Evolutionary conservation across 2,888 invertebrate genomes (phyloP).

Genomic region (Zaprionus lineosus): DNA sequence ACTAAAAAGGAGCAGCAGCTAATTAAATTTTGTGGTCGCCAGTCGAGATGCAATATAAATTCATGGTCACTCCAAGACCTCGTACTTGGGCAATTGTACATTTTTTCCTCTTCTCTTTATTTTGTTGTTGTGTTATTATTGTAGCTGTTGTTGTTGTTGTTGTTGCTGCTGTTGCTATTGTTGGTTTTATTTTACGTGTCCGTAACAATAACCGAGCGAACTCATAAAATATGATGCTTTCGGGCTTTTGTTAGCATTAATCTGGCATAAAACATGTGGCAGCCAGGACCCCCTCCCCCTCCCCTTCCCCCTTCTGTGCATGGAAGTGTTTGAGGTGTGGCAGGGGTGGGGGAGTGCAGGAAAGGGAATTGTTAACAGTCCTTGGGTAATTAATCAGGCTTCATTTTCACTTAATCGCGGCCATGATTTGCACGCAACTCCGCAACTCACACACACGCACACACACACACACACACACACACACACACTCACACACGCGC

Average conservation of each 20-base stretch:
- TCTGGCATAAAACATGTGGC: conserved; percentile 37
- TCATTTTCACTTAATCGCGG: conserved; percentile 72
- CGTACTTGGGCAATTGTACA: conserved; percentile 15
- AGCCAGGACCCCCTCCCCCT: too few relatives aligned
- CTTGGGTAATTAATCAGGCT: conserved; percentile 67
- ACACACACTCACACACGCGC: background rate
- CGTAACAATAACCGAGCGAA: conserved; percentile 41
- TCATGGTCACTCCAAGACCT: conserved; percentile 46
- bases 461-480: background rate
- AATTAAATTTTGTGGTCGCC: conserved; percentile 64
- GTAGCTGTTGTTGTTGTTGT: conserved; percentile 12
- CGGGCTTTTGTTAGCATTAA: conserved; percentile 60
- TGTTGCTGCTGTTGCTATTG: conserved; percentile 8
- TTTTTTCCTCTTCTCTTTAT: background rate
- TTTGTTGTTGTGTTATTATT: conserved; percentile 5
- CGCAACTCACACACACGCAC: too few relatives aligned
- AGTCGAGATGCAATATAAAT: conserved; percentile 59
- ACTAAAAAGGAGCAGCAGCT: conserved; percentile 12
- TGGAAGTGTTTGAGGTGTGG: too few relatives aligned
- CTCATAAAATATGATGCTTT: conserved; percentile 64
- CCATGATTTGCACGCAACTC: conserved; percentile 72
- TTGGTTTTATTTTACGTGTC: conserved; percentile 39
- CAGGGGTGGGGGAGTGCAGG: too few relatives aligned
- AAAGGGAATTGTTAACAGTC: too few relatives aligned
- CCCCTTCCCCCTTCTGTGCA: too few relatives aligned